Evolutionary conservation across 2,113 vertebrate species (phyloP).

Genomic region (Stigmatopora nigra): DNA sequence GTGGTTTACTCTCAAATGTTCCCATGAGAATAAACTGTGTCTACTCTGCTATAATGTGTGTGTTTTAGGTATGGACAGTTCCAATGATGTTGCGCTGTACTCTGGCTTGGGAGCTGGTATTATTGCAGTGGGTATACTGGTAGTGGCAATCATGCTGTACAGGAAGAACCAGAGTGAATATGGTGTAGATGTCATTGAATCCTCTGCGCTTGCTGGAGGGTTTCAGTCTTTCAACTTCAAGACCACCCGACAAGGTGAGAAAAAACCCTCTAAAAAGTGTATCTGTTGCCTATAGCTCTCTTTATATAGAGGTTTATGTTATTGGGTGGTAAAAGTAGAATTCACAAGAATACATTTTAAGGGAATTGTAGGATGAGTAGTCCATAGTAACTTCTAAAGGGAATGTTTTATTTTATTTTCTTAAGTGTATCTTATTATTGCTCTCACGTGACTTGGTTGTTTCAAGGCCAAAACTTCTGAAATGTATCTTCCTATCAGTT

Average conservation of each 20-base stretch:
- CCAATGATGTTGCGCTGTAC: slow-evolving; percentile 87
- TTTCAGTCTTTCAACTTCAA: slow-evolving; percentile 99
- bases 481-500: slow-evolving; percentile 32
- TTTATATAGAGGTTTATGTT: not conserved
- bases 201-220: slow-evolving; percentile 89
- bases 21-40: slow-evolving; percentile 9
- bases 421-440: not conserved
- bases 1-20: slow-evolving; percentile 28
- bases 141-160: slow-evolving; percentile 84
- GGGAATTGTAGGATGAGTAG: not conserved
- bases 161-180: slow-evolving; percentile 93
- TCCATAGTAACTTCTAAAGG: too few species aligned
- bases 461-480: slow-evolving; percentile 46
- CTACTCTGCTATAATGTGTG: not conserved
- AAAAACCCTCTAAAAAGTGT: not conserved
- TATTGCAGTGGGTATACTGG: slow-evolving; percentile 80
- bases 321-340: not conserved
- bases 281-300: too few species aligned
- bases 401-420: not conserved
- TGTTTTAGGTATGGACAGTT: slow-evolving; percentile 78
- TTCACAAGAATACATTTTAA: not conserved
- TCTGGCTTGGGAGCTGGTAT: slow-evolving; percentile 86
- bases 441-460: slow-evolving; percentile 3
- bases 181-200: slow-evolving; percentile 93
- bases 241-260: slow-evolving; percentile 88